Base-by-base conservation (phyloP, 2,113 vertebrate genomes). In the Larimichthys crocea region DNA sequence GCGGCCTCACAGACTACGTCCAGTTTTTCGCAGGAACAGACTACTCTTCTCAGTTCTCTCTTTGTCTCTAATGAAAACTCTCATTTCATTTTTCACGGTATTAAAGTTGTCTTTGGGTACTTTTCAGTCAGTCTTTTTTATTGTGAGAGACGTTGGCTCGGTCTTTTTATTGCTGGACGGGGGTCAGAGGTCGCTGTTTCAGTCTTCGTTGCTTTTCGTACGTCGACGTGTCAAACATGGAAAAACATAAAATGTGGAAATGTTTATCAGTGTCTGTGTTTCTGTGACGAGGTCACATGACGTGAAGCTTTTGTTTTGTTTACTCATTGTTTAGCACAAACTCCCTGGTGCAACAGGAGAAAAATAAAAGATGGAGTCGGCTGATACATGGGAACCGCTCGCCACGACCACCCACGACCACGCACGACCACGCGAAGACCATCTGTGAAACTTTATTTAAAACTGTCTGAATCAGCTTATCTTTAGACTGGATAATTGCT, bases 341-440 rank as follows among this genome's bases (percentile, higher is more conserved):
- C 0, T 66, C 63, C 52, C 55, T 2, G 16, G 66, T 50, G 79
- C 82, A 61, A 55, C 82, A 90, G 86, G 90, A 89, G 84, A 70
- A 26, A 72, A 76, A 69, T 69, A 86, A 86, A 84, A 82, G 80
- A 86, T 74, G 76, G 50, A n/a, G 29, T 0, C 3, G 63, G 70
- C 71, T 78, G 88, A 90, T 86, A 77, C 82, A 70, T 86, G 88
- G 80, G 85, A 76, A 86, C 62, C 0, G 7, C 2, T 82, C 46
- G 14, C 24, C 75, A 26, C 31, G n/a, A 72, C 76, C 74, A 76
- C 65, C 8, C 52, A 24, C 24, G 24, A 24, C 24, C 24, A 24
- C 24, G 24, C 73, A 35, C 55, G 22, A 65, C 40, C 22, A 1
- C 46, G 31, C 24, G 24, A 42, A n/a, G n/a, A n/a, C n/a, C n/a